Percentiles rank a stretch among this genome's conserved stretches.
Evolutionary conservation across 1,140 invertebrate species (phyloP).

Genomic region (Chrysomallon squamiferum): DNA sequence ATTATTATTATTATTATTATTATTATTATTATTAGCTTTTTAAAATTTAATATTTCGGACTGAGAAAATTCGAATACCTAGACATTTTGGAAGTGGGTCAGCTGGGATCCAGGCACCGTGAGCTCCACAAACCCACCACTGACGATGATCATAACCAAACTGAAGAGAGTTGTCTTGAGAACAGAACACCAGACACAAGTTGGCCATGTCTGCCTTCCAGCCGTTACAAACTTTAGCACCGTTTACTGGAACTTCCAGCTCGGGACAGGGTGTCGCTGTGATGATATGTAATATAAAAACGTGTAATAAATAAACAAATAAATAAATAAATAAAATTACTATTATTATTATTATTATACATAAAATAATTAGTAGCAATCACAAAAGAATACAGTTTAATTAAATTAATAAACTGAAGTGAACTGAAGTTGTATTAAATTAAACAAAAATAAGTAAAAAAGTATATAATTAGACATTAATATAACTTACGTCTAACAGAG

Average conservation of each 20-base stretch:
- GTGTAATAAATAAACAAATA: no score
- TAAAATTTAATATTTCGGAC: no score
- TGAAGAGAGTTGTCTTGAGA: constrained; percentile 4
- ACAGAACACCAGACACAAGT: constrained; percentile 21
- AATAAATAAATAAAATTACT: no score
- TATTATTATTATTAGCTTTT: no score
- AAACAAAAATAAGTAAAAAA: no score
- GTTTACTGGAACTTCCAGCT: neutral
- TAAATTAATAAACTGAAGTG: no score
- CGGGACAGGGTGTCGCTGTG: constrained; percentile 10
- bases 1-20: no score
- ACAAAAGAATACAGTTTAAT: no score
- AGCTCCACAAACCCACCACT: constrained; percentile 24
- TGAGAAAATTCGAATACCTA: no score
- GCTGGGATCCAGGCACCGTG: constrained; percentile 17
- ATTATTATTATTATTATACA: no score
- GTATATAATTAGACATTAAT: neutral
- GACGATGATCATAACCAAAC: constrained; percentile 3
- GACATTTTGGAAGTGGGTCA: constrained; percentile 8
- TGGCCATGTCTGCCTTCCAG: constrained; percentile 17
- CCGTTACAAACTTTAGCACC: constrained; percentile 14
- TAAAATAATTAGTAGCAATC: no score
- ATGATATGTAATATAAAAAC: neutral
- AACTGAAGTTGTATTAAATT: no score
- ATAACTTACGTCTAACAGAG: constrained; percentile 27